Conservation (phyloP, 2,888 invertebrate genomes). For the Siphlonurus alternatus region DNA sequence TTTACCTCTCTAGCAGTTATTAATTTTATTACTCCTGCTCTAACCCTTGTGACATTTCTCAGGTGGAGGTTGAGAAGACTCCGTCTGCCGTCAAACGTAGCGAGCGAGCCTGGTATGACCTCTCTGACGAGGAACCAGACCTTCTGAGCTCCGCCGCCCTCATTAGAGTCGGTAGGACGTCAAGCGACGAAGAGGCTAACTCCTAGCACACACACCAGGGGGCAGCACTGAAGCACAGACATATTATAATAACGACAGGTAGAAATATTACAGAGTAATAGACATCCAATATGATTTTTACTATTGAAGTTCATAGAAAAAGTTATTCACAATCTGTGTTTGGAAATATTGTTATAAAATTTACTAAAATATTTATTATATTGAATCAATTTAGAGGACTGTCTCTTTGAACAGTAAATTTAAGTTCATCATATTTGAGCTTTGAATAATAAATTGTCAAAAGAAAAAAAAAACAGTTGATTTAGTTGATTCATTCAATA, state of each 20-base stretch:
- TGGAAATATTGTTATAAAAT: too few relatives aligned
- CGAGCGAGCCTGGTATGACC: conserved; percentile 9
- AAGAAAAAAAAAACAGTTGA: not conserved
- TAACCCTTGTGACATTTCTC: too few relatives aligned
- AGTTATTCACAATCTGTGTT: too few relatives aligned
- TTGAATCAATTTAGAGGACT: too few relatives aligned
- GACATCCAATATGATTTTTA: not conserved
- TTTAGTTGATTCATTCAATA: not conserved
- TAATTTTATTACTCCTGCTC: too few relatives aligned
- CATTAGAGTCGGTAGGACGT: not conserved
- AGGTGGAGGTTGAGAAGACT: not conserved
- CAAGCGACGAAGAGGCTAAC: conserved; percentile 2
- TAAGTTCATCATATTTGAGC: too few relatives aligned
- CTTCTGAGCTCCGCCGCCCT: not conserved
- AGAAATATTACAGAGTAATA: not conserved
- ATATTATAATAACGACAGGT: not conserved
- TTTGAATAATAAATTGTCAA: too few relatives aligned
- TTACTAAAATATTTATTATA: too few relatives aligned
- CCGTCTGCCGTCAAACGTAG: not conserved
- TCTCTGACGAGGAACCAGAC: conserved; percentile 8
- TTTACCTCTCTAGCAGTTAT: too few relatives aligned
- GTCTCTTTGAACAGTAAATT: too few relatives aligned
- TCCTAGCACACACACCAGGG: not conserved
- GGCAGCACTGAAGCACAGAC: too few relatives aligned
- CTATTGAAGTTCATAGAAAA: too few relatives aligned